Base-by-base conservation (phyloP, 2,888 invertebrate species). In the Arrhopalites spinosus region DNA sequence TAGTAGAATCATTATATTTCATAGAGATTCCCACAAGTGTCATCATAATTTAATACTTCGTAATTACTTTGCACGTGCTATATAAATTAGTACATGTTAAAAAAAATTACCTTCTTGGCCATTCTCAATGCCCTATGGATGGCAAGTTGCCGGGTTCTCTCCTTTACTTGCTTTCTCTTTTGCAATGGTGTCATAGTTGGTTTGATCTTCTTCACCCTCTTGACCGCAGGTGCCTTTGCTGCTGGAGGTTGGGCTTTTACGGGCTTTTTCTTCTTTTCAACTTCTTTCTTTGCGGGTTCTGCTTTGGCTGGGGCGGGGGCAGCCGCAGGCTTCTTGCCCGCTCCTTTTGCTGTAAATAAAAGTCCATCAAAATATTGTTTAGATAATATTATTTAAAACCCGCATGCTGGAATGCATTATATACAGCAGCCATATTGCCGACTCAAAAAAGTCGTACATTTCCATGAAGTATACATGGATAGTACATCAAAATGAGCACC, bases 81-180 rank as follows among this genome's bases (percentile, higher is more conserved):
- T 45, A 45, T 15, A 11, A 45, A 45, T 15, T 45, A 45, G 15
- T 11, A 15, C 47, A 11, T 45, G 47, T n/a, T n/a, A n/a, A n/a
- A n/a, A n/a, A n/a, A n/a, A n/a, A n/a, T n/a, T n/a, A n/a, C n/a
- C n/a, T n/a, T 23, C 83, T 91, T 92, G 86, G 93, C 94, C 23
- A 92, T 90, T 86, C 92, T 93, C 81, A 93, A 89, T 75, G 96
- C 96, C 85, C 93, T 94, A 71, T 90, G 88, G 79, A 93, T 89
- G 8, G 83, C 83, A 71, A 89, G 86, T 81, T 88, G 78, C 20
- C 78, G 78, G 17, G 69, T 56, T 66, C 81, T 80, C 59, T 82
- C 80, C 74, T 77, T 78, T 20, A 81, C 67, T 64, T 78, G 77
- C 59, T 79, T 79, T 47, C 82, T 71, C 77, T 82, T 82, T 75